Percentiles rank a stretch among this genome's conserved stretches.
Evolutionary conservation across 2,113 vertebrate species (phyloP).

Genomic region (Narcine bancroftii): DNA sequence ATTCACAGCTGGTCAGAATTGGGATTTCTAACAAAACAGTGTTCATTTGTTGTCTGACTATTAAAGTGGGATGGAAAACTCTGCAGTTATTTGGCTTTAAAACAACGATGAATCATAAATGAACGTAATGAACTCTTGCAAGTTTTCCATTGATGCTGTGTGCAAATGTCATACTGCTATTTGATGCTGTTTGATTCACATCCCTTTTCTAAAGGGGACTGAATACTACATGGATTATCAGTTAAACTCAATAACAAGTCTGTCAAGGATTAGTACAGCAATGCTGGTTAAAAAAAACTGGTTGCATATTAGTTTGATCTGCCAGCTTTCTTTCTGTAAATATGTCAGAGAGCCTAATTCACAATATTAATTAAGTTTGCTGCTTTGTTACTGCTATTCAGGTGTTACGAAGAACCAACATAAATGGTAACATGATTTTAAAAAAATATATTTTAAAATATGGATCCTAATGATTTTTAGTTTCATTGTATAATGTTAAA

Average conservation of each 20-base stretch:
- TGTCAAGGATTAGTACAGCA: background rate
- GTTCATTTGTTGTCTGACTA: background rate
- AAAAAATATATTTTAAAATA: background rate
- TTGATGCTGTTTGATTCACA: background rate
- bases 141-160: background rate
- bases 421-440: background rate
- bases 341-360: too few species aligned
- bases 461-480: background rate
- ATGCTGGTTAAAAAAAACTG: background rate
- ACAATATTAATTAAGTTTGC: background rate
- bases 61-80: background rate
- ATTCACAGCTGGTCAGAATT: background rate
- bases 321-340: background rate
- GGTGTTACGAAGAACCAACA: background rate
- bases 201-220: background rate
- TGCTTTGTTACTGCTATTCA: background rate
- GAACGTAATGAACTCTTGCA: background rate
- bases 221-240: background rate
- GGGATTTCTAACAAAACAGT: background rate
- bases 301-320: background rate
- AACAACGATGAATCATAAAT: background rate
- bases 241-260: background rate
- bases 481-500: background rate
- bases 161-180: background rate
- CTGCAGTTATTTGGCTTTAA: background rate